A percentile compares a stretch with the other conserved stretches of the same genome.
Conservation (phyloP, 35 echinoderm and acorn worm species). For the Hemicentrotus pulcherrimus region DNA sequence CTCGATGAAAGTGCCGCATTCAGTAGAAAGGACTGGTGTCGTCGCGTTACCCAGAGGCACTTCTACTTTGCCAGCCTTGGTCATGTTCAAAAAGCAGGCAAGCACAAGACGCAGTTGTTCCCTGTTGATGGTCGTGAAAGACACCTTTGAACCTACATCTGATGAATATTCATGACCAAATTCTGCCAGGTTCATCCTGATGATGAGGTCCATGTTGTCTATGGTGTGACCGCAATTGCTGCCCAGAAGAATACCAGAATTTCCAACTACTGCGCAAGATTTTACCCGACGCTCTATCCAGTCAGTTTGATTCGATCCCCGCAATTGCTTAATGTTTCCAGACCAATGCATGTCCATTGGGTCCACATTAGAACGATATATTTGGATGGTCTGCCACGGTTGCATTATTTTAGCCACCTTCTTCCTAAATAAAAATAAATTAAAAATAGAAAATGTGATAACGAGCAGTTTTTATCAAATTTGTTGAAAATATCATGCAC, state of each 20-base stretch:
- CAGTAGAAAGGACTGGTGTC: not conserved
- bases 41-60: not conserved
- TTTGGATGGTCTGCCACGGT: not conserved
- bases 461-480: too few relatives aligned
- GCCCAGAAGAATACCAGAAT: constrained; percentile 16
- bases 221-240: constrained; percentile 25
- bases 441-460: not conserved
- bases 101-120: not conserved
- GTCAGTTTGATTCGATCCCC: not conserved
- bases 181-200: constrained; percentile 17
- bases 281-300: not conserved
- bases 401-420: not conserved
- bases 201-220: not conserved
- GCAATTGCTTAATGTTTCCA: not conserved
- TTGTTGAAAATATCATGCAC: too few relatives aligned
- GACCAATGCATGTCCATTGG: not conserved
- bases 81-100: not conserved
- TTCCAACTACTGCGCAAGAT: not conserved
- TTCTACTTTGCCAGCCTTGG: not conserved
- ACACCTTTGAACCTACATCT: not conserved
- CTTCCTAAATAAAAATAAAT: not conserved
- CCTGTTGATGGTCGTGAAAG: not conserved
- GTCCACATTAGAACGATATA: not conserved
- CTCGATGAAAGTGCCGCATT: not conserved
- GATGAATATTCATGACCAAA: not conserved